Evolutionary conservation across 2,797 vertebrate genomes (phyloP).

Genomic region (Phrynocephalus vlangalii): DNA sequence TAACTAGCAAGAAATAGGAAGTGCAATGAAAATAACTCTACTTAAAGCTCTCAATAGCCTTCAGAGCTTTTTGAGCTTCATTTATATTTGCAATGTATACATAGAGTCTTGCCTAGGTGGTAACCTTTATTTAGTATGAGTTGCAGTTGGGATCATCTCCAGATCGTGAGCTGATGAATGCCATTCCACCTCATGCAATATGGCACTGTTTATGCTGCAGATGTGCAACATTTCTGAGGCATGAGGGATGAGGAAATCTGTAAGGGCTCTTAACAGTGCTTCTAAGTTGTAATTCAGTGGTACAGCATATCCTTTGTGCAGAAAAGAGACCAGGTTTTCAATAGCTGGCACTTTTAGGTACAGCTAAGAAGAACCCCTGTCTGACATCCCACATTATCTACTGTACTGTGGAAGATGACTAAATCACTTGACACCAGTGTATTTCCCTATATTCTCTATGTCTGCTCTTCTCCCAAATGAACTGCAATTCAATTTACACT

Average conservation of each 20-base stretch:
- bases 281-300: background rate
- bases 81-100: no score
- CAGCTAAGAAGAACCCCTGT: no score
- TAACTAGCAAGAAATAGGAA: background rate
- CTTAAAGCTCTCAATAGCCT: no score
- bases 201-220: background rate
- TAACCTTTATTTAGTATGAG: background rate
- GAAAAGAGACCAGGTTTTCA: background rate
- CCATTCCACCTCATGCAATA: no score
- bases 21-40: no score
- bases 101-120: no score
- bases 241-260: no score
- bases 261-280: background rate
- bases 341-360: background rate
- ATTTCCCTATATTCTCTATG: background rate
- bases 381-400: background rate
- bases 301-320: background rate
- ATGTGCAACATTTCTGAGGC: background rate
- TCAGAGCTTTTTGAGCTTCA: no score
- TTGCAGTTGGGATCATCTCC: background rate
- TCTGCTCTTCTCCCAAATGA: background rate
- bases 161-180: background rate
- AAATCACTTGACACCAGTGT: no score
- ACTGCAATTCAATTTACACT: background rate
- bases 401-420: background rate